Conservation (phyloP, 2,113 vertebrate species). For the Phalacrocorax carbo region DNA sequence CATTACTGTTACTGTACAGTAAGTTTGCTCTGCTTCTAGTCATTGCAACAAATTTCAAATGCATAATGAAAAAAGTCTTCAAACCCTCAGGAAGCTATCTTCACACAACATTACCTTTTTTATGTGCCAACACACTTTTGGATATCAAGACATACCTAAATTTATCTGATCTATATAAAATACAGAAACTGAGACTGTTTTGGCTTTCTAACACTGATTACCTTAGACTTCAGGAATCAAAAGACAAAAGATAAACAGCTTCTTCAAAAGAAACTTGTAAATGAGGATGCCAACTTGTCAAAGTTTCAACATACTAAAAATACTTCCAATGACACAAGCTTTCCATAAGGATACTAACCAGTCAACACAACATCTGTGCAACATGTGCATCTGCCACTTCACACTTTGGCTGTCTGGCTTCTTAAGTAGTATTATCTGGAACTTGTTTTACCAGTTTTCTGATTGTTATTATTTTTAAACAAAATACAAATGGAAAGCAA, state of each 20-base stretch:
- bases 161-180: background rate
- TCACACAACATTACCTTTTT: background rate
- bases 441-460: conserved; percentile 28
- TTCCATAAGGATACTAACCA: conserved; percentile 26
- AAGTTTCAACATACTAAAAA: conserved; percentile 37
- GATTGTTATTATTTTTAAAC: background rate
- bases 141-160: background rate
- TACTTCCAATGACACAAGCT: conserved; percentile 28
- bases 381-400: conserved; percentile 52
- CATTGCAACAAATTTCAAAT: background rate
- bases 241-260: conserved; percentile 13
- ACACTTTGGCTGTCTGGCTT: conserved; percentile 51
- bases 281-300: background rate
- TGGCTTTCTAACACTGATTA: background rate
- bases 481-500: conserved; percentile 17
- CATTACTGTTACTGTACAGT: background rate
- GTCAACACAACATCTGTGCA: conserved; percentile 50
- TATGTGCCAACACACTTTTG: background rate
- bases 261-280: conserved; percentile 51
- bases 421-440: conserved; percentile 62
- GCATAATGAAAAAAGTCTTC: background rate
- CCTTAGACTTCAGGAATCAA: background rate
- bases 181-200: background rate
- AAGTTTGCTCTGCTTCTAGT: background rate
- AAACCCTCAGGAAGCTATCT: background rate